Evolutionary conservation across 2,797 vertebrate species (phyloP).

Genomic region (Miopithecus talapoin): DNA sequence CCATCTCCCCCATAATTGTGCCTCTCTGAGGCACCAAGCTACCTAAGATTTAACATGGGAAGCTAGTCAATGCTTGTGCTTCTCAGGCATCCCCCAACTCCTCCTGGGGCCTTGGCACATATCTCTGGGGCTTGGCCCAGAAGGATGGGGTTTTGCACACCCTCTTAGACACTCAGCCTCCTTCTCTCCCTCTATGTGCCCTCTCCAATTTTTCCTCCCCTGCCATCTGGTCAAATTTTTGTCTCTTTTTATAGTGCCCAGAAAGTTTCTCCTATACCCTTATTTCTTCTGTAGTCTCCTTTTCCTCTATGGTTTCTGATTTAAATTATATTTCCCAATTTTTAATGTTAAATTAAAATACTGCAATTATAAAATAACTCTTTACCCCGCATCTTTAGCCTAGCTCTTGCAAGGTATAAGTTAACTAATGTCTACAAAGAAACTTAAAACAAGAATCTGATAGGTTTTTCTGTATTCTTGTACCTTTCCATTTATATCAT

Average conservation of each 20-base stretch:
- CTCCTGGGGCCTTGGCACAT: not conserved
- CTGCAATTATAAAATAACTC: slow-evolving; percentile 21
- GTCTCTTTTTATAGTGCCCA: not conserved
- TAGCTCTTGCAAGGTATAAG: not conserved
- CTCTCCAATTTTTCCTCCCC: not conserved
- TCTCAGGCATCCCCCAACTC: not conserved
- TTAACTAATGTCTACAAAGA: not conserved
- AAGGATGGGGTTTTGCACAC: not conserved
- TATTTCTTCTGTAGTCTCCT: not conserved
- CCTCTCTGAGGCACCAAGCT: not conserved
- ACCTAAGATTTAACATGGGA: not conserved
- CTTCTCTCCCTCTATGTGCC: not conserved
- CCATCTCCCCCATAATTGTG: rapidly evolving
- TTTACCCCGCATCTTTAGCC: not conserved
- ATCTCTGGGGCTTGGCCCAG: not conserved
- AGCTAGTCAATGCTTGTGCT: not conserved
- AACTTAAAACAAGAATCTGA: slow-evolving; percentile 10
- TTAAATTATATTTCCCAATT: not conserved
- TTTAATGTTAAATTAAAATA: not conserved
- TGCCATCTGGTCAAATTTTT: not conserved
- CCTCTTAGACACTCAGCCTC: not conserved
- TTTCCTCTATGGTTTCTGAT: not conserved
- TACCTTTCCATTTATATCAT: not conserved
- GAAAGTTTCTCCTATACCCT: not conserved
- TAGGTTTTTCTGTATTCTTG: not conserved